A percentile compares a stretch with the other conserved stretches of the same genome.
These are phyloP conservation scores for Elanoides forficatus DNA, from an alignment of 2,113 vertebrate species.

Conservation along the genomic window DNA sequence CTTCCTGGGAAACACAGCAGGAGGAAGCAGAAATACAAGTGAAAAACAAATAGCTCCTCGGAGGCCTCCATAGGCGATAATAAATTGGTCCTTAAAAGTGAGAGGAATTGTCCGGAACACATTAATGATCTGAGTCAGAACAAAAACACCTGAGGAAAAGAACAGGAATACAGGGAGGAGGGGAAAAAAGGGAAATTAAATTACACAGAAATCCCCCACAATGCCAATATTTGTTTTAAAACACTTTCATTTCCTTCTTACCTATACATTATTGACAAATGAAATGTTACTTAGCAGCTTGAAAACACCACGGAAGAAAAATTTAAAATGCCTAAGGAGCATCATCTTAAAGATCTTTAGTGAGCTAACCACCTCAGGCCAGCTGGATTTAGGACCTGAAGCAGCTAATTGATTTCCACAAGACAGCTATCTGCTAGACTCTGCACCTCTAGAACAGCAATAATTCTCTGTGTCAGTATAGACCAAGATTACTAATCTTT, in stretches of 20 bases:
- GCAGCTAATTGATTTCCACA: background rate
- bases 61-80: slow-evolving; percentile 92
- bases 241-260: background rate
- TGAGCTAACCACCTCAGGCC: background rate
- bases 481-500: background rate
- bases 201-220: background rate
- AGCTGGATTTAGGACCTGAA: background rate
- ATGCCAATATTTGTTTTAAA: background rate
- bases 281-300: background rate
- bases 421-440: background rate
- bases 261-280: background rate
- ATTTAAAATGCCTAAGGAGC: background rate
- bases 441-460: background rate
- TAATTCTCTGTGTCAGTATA: background rate
- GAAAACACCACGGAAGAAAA: background rate
- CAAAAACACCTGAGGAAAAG: slow-evolving; percentile 83
- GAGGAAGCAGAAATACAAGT: slow-evolving; percentile 90
- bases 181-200: background rate
- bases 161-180: background rate
- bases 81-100: slow-evolving; percentile 95
- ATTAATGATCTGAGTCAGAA: slow-evolving; percentile 95
- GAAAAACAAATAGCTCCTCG: slow-evolving; percentile 95
- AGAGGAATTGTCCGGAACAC: slow-evolving; percentile 93
- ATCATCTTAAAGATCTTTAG: background rate
- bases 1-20: slow-evolving; percentile 81